Conservation (phyloP, 2,113 vertebrate genomes). For the Epinephelus lanceolatus region DNA sequence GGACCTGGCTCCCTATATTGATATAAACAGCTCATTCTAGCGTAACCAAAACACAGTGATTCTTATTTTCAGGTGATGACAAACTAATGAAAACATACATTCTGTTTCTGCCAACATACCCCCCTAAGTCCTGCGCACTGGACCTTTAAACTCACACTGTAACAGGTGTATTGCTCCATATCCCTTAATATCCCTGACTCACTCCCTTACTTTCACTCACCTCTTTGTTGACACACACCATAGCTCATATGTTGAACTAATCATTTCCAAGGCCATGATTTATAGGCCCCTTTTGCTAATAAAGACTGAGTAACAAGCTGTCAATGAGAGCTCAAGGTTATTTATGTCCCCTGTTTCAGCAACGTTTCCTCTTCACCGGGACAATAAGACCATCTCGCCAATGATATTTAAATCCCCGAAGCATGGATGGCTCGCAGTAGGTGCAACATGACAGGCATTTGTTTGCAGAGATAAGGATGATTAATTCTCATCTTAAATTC, state of each 20-base stretch:
- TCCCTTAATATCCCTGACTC: not conserved
- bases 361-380: slow-evolving; percentile 37
- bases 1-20: too few relatives aligned
- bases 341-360: slow-evolving; percentile 60
- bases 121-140: too few relatives aligned
- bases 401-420: slow-evolving; percentile 44
- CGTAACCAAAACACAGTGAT: too few relatives aligned
- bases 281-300: slow-evolving; percentile 69
- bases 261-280: slow-evolving; percentile 69
- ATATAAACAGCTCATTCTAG: too few relatives aligned
- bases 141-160: not conserved
- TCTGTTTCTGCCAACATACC: too few relatives aligned
- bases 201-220: not conserved
- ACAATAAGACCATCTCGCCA: slow-evolving; percentile 39
- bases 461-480: slow-evolving; percentile 40
- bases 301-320: slow-evolving; percentile 76
- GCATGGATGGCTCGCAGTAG: not conserved
- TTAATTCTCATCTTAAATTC: slow-evolving; percentile 21
- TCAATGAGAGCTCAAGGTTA: slow-evolving; percentile 66
- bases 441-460: slow-evolving; percentile 34
- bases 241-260: slow-evolving; percentile 62
- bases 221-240: slow-evolving; percentile 52
- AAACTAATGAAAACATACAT: too few relatives aligned
- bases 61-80: too few relatives aligned
- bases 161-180: slow-evolving; percentile 21